Percentiles rank a stretch among this genome's conserved stretches.
These are phyloP conservation scores for Campoplex capitator DNA, from an alignment of 2,888 invertebrate species.

Conservation along the genomic window DNA sequence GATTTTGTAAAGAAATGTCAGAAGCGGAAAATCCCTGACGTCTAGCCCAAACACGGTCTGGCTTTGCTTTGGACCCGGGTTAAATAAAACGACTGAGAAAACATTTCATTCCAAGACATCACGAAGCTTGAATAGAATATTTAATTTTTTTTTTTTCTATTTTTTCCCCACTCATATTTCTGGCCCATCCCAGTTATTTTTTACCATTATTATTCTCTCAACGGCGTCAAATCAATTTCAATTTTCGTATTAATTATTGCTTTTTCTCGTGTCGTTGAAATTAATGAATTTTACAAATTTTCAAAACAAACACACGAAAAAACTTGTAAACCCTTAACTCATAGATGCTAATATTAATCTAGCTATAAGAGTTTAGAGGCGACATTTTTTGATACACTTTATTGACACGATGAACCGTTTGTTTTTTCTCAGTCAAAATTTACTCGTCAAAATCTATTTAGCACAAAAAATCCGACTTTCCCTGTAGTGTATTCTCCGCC, in stretches of 20 bases:
- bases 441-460: conserved; percentile 36
- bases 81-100: conserved; percentile 21
- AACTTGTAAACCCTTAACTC: not conserved
- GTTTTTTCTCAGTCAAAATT: conserved; percentile 38
- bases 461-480: conserved; percentile 22
- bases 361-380: not conserved
- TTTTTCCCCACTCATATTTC: not conserved
- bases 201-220: not conserved
- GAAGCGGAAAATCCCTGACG: conserved; percentile 26
- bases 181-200: not conserved
- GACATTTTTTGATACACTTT: not conserved
- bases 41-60: not conserved
- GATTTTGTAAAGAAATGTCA: not conserved
- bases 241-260: not conserved
- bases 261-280: not conserved
- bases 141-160: not conserved
- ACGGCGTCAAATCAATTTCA: not conserved
- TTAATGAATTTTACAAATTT: not conserved
- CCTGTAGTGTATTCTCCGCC: not conserved
- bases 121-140: not conserved
- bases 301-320: not conserved
- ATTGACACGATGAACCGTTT: conserved; percentile 36
- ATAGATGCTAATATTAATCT: not conserved
- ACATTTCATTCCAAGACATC: not conserved
- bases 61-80: not conserved